These are phyloP conservation scores for Empidonax traillii DNA, from an alignment of 2,113 vertebrate genomes.

Conservation along the genomic window DNA sequence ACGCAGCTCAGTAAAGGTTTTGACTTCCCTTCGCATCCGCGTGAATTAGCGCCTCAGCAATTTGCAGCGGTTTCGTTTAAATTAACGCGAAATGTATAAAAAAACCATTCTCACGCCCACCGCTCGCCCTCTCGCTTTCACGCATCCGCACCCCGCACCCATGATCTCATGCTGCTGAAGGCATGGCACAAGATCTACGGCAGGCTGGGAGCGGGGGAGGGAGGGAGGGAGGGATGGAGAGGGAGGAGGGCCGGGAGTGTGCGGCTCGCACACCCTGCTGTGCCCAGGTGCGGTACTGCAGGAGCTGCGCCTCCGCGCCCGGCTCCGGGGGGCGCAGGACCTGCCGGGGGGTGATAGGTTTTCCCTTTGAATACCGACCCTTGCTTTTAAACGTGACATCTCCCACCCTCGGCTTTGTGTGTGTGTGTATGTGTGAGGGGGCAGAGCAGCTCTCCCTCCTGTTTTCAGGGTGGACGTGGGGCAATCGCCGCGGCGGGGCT, in stretches of 20 bases:
- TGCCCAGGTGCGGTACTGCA: slow-evolving; percentile 57
- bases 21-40: not conserved
- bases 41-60: not conserved
- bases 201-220: not conserved
- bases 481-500: not conserved
- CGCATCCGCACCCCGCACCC: slow-evolving; percentile 44
- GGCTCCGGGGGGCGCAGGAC: not conserved
- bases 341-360: not conserved
- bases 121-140: slow-evolving; percentile 42
- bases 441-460: not conserved
- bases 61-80: not conserved
- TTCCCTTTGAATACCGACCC: not conserved
- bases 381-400: not conserved
- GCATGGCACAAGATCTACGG: slow-evolving; percentile 8
- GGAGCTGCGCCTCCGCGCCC: not conserved
- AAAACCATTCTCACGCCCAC: slow-evolving; percentile 14
- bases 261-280: slow-evolving; percentile 22
- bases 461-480: not conserved
- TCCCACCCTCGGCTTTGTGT: not conserved
- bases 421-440: not conserved
- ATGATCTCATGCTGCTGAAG: slow-evolving; percentile 53
- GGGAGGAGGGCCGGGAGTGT: not conserved
- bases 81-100: not conserved
- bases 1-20: not conserved
- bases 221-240: not conserved